Conservation (phyloP, 2,797 vertebrate species). For the Aeoliscus strigatus region DNA sequence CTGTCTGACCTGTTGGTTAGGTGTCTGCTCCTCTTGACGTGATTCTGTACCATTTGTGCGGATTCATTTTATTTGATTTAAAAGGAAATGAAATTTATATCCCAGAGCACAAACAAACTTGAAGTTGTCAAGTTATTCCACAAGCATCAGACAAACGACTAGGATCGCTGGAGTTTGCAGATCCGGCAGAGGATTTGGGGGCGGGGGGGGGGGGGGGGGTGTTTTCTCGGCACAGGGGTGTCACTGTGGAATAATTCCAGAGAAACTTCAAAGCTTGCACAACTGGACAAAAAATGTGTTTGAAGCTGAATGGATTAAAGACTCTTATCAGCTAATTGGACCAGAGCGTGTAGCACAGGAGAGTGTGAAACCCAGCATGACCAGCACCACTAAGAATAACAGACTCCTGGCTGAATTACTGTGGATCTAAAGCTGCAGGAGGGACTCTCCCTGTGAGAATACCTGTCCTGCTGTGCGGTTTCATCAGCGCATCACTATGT, state of each 20-base stretch:
- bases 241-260: conserved; percentile 63
- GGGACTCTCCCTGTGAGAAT: conserved; percentile 37
- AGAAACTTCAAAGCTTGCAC: conserved; percentile 71
- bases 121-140: neutral
- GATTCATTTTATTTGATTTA: too few relatives aligned
- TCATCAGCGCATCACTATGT: conserved; percentile 34
- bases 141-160: conserved; percentile 4
- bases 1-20: too few relatives aligned
- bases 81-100: neutral
- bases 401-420: conserved; percentile 31
- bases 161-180: conserved; percentile 45
- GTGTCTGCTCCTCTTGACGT: too few relatives aligned
- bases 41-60: too few relatives aligned
- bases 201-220: too few relatives aligned
- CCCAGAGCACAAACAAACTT: neutral
- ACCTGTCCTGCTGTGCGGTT: conserved; percentile 28
- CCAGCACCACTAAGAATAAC: conserved; percentile 52
- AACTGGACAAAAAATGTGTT: conserved; percentile 74
- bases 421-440: conserved; percentile 30
- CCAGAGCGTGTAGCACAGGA: conserved; percentile 64
- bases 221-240: conserved; percentile 53
- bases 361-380: conserved; percentile 56
- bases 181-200: conserved; percentile 44
- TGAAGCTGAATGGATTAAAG: conserved; percentile 78
- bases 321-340: conserved; percentile 74